Evolutionary conservation across 2,797 vertebrate genomes (phyloP).

Genomic region (Pseudochirops cupreus): DNA sequence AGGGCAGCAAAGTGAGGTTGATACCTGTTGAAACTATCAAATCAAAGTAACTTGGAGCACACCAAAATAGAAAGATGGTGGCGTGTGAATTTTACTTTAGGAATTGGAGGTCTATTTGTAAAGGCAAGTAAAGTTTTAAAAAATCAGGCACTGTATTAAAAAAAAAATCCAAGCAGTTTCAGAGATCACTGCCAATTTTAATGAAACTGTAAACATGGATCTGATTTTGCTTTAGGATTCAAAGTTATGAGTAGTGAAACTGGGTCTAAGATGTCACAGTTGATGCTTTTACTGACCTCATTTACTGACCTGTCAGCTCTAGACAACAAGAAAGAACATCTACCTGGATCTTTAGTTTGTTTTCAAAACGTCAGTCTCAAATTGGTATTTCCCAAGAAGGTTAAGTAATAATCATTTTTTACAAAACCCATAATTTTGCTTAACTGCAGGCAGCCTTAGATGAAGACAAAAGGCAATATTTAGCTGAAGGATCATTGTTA

Average conservation of each 20-base stretch:
- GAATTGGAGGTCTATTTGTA: slow-evolving; percentile 4
- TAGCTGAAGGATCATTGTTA: not conserved
- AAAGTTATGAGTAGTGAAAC: not conserved
- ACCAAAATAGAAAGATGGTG: not conserved
- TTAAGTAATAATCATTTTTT: not conserved
- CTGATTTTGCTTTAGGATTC: not conserved
- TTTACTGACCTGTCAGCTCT: not conserved
- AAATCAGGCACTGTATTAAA: not conserved
- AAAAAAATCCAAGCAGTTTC: not conserved
- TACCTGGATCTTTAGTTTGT: not conserved
- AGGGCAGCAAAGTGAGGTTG: not conserved
- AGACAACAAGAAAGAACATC: not conserved
- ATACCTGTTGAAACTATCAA: slow-evolving; percentile 17
- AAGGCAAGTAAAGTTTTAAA: slow-evolving; percentile 2
- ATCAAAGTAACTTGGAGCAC: slow-evolving; percentile 45
- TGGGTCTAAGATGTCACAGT: not conserved
- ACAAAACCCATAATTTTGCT: not conserved
- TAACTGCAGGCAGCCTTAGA: not conserved
- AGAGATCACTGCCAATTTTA: not conserved
- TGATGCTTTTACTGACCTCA: not conserved
- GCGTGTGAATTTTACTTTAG: slow-evolving; percentile 26
- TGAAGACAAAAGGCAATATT: not conserved
- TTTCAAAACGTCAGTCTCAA: not conserved
- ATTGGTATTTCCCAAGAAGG: not conserved
- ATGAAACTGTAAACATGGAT: not conserved